phyloP scores from a whole-genome alignment of 2,113 vertebrate species.

The Brachypodius melanocephalos region DNA sequence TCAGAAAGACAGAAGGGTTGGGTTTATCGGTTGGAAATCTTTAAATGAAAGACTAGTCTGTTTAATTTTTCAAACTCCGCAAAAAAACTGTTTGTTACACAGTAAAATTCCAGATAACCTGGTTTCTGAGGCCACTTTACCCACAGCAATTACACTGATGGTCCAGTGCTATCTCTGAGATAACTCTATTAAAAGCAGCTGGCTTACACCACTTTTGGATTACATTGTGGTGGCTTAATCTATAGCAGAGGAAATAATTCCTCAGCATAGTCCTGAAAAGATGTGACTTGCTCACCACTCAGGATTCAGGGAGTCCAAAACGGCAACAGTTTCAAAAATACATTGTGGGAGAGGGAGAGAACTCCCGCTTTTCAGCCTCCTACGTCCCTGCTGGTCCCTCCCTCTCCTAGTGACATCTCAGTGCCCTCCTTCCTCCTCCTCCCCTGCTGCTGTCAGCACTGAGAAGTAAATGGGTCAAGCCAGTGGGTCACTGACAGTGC shows the following conservation, averaged over 20 bases:
- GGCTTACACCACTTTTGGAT: background rate
- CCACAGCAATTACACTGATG: background rate
- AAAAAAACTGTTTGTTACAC: background rate
- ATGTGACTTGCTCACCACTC: background rate
- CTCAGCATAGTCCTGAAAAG: background rate
- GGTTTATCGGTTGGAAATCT: background rate
- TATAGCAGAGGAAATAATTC: background rate
- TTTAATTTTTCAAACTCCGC: background rate
- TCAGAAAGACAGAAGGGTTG: background rate
- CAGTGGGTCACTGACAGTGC: background rate
- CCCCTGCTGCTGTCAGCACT: background rate
- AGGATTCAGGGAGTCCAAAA: background rate
- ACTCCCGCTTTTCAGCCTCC: background rate
- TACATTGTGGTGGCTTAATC: background rate
- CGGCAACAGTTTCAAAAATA: background rate
- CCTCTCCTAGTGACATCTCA: background rate
- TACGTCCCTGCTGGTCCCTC: background rate
- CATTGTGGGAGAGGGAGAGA: background rate
- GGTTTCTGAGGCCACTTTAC: conserved; percentile 3
- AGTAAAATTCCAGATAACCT: background rate
- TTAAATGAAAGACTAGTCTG: background rate
- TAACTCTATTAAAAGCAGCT: background rate
- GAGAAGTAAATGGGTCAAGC: conserved; percentile 14
- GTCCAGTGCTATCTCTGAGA: background rate
- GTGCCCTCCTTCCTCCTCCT: background rate